Base-by-base conservation (phyloP, 1,140 invertebrate genomes). In the Gonioctena quinquepunctata region DNA sequence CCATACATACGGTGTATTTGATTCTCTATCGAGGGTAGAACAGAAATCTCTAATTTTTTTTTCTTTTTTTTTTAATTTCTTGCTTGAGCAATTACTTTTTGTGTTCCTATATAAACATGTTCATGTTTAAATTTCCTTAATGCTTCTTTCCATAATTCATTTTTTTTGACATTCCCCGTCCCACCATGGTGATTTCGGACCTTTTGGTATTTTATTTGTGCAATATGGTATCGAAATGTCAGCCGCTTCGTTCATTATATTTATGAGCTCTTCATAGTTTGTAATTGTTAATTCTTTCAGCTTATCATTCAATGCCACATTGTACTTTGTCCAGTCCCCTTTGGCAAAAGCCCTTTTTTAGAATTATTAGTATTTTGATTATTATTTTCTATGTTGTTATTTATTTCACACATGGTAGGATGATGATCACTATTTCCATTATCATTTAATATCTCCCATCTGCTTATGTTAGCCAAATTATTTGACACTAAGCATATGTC, bases 61-160 rank as follows among this genome's bases (percentile, higher is more conserved):
- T 64, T 64, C 42, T 42, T 64, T 18, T n/a, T 63, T 22, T 48
- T 64, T 64, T 2, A 28, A 22, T 33, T 13, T 48, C 23, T 21
- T 4, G 21, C 13, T 8, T 21, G 2, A 19, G 62, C 48, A 2
- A 22, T 28, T 19, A 22, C 7, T 48, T 48, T 48, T 64, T 64
- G 3, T 19, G 5, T 13, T 8, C 18, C 21, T 49, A 64, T 22
- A 13, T 28, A 33, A 22, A 33, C 33, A 13, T 63, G 25, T 2
- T 18, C 3, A 1, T 8, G 7, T 63, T 63, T 63, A 2, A 63
- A 33, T 3, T 1, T 2, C 16, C 16, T 42, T 42, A 42, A 3
- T 42, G 33, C 13, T n/a, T 8, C 11, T 42, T 42, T n/a, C 8
- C 33, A 3, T 42, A 42, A 3, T 3, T 11, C 1, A n/a, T 42